A percentile compares a stretch with the other conserved stretches of the same genome.
phyloP scores from a whole-genome alignment of 1,140 invertebrate genomes.

The Prorops nasuta region DNA sequence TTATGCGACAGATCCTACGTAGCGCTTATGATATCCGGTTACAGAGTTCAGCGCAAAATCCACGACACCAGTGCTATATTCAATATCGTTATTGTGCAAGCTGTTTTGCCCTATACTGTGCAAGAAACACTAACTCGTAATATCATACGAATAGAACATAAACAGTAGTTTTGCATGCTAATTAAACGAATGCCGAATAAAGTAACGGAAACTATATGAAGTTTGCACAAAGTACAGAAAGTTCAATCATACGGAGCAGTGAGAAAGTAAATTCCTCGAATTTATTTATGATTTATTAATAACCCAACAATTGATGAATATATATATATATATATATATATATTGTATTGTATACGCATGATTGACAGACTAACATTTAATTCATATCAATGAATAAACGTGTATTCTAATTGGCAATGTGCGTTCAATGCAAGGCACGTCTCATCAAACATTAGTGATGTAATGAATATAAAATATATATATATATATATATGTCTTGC shows the following conservation, averaged over 20 bases:
- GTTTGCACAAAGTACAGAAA: not conserved
- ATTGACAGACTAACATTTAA: conserved; percentile 47
- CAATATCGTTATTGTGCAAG: conserved; percentile 34
- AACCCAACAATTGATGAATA: conserved; percentile 19
- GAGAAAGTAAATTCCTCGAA: conserved; percentile 8
- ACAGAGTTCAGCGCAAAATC: conserved; percentile 26
- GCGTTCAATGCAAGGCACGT: conserved; percentile 29
- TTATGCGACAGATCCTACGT: conserved; percentile 66
- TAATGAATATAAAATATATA: conserved; percentile 22
- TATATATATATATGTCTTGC: too few relatives aligned
- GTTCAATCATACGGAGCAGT: not conserved
- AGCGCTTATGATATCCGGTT: conserved; percentile 43
- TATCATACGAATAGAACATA: too few relatives aligned
- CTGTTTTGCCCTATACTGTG: conserved; percentile 36
- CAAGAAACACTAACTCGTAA: conserved; percentile 24
- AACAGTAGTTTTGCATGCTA: conserved; percentile 7
- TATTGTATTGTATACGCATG: conserved; percentile 38
- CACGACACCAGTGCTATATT: conserved; percentile 27
- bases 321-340: conserved; percentile 27
- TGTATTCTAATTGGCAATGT: conserved; percentile 40
- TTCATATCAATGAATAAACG: conserved; percentile 51
- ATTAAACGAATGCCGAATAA: conserved; percentile 6
- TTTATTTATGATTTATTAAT: conserved; percentile 43
- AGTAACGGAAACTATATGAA: too few relatives aligned
- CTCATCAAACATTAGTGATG: conserved; percentile 18